A percentile compares a stretch with the other conserved stretches of the same genome.
phyloP scores from a whole-genome alignment of 2,888 invertebrate genomes.

The Coleophora deauratella region DNA sequence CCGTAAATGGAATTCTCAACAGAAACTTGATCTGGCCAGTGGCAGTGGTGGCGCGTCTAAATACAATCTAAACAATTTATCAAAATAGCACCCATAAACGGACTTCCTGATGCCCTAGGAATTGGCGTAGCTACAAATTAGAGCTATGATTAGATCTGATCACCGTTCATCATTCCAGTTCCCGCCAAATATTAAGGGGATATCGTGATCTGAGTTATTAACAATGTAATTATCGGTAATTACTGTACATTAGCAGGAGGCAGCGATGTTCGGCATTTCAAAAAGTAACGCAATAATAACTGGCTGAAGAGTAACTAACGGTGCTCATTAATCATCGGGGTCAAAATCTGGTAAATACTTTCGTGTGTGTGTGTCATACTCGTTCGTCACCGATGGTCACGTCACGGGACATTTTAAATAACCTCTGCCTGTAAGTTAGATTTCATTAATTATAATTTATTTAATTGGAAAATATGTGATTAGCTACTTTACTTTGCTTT shows the following conservation, averaged over 20 bases:
- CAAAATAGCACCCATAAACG: slow-evolving; percentile 63
- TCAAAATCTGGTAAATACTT: slow-evolving; percentile 50
- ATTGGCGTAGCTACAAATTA: slow-evolving; percentile 27
- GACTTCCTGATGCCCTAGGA: slow-evolving; percentile 57
- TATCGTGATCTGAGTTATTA: neutral
- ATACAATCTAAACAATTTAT: slow-evolving; percentile 61
- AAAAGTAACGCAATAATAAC: slow-evolving; percentile 60
- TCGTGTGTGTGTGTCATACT: slow-evolving; percentile 22
- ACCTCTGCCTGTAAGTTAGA: no score
- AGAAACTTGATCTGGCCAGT: slow-evolving; percentile 60
- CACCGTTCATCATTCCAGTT: no score
- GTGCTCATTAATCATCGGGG: slow-evolving; percentile 67
- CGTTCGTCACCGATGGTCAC: slow-evolving; percentile 42
- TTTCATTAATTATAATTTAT: no score
- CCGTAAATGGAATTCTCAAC: slow-evolving; percentile 55
- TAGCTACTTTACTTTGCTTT: no score
- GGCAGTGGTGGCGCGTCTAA: slow-evolving; percentile 47
- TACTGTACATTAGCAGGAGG: slow-evolving; percentile 33
- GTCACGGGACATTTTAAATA: no score
- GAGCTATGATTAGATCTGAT: neutral
- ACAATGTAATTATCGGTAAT: slow-evolving; percentile 25
- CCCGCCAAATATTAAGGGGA: slow-evolving; percentile 8
- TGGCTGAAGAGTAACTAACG: slow-evolving; percentile 67
- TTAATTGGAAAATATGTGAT: no score
- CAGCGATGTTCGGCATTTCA: slow-evolving; percentile 39